These are phyloP conservation scores for Phalacrocorax aristotelis DNA, from an alignment of 2,113 vertebrate species.

Conservation along the genomic window DNA sequence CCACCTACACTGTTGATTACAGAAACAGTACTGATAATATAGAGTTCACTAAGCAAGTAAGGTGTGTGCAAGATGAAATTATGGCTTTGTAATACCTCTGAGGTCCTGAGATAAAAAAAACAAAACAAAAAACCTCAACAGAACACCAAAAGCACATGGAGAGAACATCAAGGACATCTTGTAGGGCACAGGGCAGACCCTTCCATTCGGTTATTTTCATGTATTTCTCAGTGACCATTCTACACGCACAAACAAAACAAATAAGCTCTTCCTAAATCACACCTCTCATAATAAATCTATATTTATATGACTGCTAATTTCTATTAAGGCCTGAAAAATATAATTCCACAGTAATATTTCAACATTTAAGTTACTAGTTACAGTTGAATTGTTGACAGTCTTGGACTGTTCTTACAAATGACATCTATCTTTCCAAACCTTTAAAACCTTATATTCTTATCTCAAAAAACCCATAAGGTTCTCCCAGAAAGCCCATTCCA, in stretches of 20 bases:
- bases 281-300: background rate
- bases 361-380: background rate
- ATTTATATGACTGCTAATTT: background rate
- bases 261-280: background rate
- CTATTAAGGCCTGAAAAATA: background rate
- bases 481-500: background rate
- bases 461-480: background rate
- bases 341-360: background rate
- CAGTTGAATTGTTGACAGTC: background rate
- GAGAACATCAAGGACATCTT: background rate
- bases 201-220: background rate
- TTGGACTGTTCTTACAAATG: background rate
- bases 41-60: background rate
- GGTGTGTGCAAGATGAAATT: rapidly evolving
- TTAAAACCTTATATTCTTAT: background rate
- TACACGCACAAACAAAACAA: background rate
- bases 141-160: background rate
- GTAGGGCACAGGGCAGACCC: background rate
- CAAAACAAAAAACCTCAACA: background rate
- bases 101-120: background rate
- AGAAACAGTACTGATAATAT: background rate
- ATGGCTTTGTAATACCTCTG: background rate
- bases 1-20: background rate
- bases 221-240: background rate
- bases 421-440: background rate